Percentiles rank a stretch among this genome's conserved stretches.
Evolutionary conservation across 2,113 vertebrate species (phyloP).

Genomic region (Cygnus atratus): DNA sequence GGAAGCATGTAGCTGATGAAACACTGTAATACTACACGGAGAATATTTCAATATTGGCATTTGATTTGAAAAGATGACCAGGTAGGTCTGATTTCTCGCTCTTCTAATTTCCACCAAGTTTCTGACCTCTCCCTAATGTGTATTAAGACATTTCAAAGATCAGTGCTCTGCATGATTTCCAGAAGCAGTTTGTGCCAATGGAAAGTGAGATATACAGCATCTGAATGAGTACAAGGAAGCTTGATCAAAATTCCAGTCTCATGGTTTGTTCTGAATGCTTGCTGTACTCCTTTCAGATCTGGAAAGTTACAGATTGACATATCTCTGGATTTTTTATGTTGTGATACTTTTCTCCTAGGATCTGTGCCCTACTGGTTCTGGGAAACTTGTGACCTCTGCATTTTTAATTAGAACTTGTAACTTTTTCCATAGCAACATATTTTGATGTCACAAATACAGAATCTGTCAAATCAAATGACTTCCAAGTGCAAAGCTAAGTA

Average conservation of each 20-base stretch:
- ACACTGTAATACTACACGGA: neutral
- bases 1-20: neutral
- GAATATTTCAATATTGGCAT: neutral
- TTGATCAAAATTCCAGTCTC: neutral
- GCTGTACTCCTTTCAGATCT: slow-evolving; percentile 68
- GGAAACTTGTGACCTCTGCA: slow-evolving; percentile 83
- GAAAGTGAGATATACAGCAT: neutral
- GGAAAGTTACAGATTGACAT: slow-evolving; percentile 70
- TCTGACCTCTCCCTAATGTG: neutral
- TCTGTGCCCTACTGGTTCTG: slow-evolving; percentile 78
- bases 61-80: neutral
- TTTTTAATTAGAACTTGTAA: slow-evolving; percentile 82
- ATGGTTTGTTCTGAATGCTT: neutral
- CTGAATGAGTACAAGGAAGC: neutral
- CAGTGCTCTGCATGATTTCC: neutral
- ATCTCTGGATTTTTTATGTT: slow-evolving; percentile 61
- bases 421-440: slow-evolving; percentile 80
- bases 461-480: slow-evolving; percentile 71
- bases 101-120: neutral
- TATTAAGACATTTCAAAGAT: neutral
- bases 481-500: slow-evolving; percentile 18
- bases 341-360: slow-evolving; percentile 75
- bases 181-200: neutral
- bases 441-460: slow-evolving; percentile 73
- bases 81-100: neutral